These are phyloP conservation scores for Salmo trutta DNA, from an alignment of 2,797 vertebrate genomes.

Conservation along the genomic window DNA sequence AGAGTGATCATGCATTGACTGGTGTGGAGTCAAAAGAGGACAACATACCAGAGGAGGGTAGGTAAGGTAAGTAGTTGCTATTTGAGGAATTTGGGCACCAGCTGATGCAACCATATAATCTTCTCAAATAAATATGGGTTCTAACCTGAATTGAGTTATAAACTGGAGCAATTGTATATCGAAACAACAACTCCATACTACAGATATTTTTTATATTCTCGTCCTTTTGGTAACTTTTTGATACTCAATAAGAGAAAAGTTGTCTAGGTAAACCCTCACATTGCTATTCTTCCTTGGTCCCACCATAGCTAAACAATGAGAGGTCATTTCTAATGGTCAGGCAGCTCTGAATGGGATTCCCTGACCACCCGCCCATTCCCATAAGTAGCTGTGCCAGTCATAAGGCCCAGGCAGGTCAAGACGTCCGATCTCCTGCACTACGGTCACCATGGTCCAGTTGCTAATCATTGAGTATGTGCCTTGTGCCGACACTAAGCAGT, in stretches of 20 bases:
- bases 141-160: too few species aligned
- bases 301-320: constrained; percentile 35
- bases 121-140: neutral
- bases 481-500: constrained; percentile 67
- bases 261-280: neutral
- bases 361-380: constrained; percentile 29
- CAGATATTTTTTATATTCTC: neutral
- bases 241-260: neutral
- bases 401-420: constrained; percentile 59
- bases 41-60: neutral
- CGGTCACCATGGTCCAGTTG: constrained; percentile 71
- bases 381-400: constrained; percentile 58
- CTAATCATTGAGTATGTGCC: constrained; percentile 69
- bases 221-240: neutral
- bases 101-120: neutral
- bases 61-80: neutral
- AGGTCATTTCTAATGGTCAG: constrained; percentile 49
- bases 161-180: too few species aligned
- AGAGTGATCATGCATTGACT: constrained; percentile 8
- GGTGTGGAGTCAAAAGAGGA: constrained; percentile 1
- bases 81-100: neutral
- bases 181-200: neutral
- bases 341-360: constrained; percentile 35
- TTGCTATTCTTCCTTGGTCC: constrained; percentile 16
- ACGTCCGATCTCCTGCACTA: constrained; percentile 57